phyloP scores from a whole-genome alignment of 2,888 invertebrate genomes.

The Artemia sinica region DNA sequence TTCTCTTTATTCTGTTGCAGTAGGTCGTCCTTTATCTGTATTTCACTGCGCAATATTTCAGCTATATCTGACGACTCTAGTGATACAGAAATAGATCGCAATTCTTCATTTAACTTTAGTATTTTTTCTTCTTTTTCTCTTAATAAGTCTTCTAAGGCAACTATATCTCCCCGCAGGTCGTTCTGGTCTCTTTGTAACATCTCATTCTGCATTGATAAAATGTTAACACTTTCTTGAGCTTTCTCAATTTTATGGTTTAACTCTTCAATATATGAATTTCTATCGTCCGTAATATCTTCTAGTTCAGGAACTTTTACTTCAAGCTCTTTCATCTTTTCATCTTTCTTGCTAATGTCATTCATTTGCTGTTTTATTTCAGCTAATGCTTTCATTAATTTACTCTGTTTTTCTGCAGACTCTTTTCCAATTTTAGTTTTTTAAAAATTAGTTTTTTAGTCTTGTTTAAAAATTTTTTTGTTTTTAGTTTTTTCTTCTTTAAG shows the following conservation, averaged over 20 bases:
- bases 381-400: background rate
- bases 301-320: background rate
- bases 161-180: background rate
- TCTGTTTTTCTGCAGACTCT: background rate
- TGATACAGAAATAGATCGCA: background rate
- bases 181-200: background rate
- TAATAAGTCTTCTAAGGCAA: background rate
- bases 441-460: too few relatives aligned
- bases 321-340: conserved; percentile 8
- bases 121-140: background rate
- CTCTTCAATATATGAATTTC: background rate
- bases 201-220: background rate
- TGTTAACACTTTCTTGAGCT: background rate
- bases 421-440: background rate
- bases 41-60: background rate
- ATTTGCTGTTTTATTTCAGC: background rate
- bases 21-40: background rate
- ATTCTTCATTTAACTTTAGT: background rate
- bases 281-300: conserved; percentile 4
- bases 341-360: background rate
- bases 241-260: background rate
- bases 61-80: background rate
- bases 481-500: background rate
- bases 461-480: too few relatives aligned
- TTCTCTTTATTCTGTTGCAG: background rate